phyloP scores from a whole-genome alignment of 2,888 invertebrate species.

The Ormyrus nitidulus region DNA sequence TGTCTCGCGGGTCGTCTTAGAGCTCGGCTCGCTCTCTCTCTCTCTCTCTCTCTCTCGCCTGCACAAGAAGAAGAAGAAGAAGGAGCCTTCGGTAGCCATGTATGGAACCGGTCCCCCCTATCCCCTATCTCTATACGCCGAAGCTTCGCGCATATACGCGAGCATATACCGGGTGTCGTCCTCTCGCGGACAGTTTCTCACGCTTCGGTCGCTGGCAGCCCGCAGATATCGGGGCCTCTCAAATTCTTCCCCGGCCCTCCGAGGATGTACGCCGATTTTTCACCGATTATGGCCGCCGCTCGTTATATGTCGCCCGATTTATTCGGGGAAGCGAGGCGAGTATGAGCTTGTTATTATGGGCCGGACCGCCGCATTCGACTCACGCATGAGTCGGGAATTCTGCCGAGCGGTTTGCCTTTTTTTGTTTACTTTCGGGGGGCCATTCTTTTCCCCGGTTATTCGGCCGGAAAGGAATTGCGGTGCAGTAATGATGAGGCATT shows the following conservation, averaged over 20 bases:
- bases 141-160: conserved; percentile 8
- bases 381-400: no score
- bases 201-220: conserved; percentile 41
- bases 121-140: conserved; percentile 48
- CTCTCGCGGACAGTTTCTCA: conserved; percentile 62
- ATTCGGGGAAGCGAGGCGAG: conserved; percentile 10
- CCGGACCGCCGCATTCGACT: no score
- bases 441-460: not conserved
- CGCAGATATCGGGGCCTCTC: not conserved
- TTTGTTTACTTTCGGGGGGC: not conserved
- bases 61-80: conserved; percentile 57
- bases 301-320: conserved; percentile 33
- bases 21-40: conserved; percentile 59
- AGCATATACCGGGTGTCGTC: conserved; percentile 71
- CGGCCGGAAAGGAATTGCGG: conserved; percentile 15
- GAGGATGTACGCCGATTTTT: not conserved
- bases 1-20: conserved; percentile 71
- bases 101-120: conserved; percentile 74
- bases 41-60: not conserved
- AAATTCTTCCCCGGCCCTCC: not conserved
- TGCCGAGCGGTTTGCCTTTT: no score
- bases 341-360: conserved; percentile 40
- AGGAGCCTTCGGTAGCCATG: conserved; percentile 72
- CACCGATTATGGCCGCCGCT: conserved; percentile 16
- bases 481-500: not conserved